These are phyloP conservation scores for Rapana venosa DNA, from an alignment of 2,888 invertebrate genomes.

Conservation along the genomic window DNA sequence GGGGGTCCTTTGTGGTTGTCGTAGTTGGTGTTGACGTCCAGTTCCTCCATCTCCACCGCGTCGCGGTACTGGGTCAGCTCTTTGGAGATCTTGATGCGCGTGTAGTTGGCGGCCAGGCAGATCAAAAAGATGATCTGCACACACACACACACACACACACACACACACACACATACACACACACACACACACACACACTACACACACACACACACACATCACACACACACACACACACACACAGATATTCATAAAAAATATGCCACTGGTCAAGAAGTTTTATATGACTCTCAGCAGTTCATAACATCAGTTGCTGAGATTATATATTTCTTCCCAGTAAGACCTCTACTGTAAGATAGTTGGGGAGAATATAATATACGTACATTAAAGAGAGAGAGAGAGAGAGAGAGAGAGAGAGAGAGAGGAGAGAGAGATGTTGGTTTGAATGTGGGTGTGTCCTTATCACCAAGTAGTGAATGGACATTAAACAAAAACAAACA, in stretches of 20 bases:
- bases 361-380: too few species aligned
- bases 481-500: not conserved
- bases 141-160: not conserved
- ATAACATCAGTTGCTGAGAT: too few species aligned
- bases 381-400: too few species aligned
- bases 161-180: too few species aligned
- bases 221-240: not conserved
- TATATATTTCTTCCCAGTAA: too few species aligned
- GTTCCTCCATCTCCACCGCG: conserved; percentile 73
- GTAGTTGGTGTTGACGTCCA: conserved; percentile 61
- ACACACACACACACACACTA: not conserved
- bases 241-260: not conserved
- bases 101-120: conserved; percentile 73
- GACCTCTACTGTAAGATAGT: too few species aligned
- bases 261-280: too few species aligned
- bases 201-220: too few species aligned
- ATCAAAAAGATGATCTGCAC: conserved; percentile 72
- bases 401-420: not conserved
- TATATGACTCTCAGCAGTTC: too few species aligned
- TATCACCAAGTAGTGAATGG: too few species aligned
- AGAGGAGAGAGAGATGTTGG: too few species aligned
- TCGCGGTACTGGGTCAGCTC: conserved; percentile 76
- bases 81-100: conserved; percentile 75
- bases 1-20: conserved; percentile 50
- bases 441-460: too few species aligned